Evolutionary conservation across 2,797 vertebrate genomes (phyloP), one percentile per base, ranked within the genome.

Genomic region (Tenualosa thibaudeaui): DNA sequence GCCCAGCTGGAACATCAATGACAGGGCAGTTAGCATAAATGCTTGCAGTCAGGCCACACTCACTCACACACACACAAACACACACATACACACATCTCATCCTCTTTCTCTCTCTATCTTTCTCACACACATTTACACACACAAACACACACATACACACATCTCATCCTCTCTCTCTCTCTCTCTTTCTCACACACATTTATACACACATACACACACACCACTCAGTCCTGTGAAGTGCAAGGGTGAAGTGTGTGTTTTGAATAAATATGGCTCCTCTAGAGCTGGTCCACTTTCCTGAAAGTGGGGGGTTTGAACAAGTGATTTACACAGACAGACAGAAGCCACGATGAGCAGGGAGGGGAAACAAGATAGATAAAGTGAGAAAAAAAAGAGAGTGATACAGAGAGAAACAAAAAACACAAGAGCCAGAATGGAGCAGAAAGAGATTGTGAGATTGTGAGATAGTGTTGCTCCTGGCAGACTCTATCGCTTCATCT

Each of bases 1-100:
- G 26, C 98, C 98, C 86, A 97, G 94, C 98, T 99, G 94, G 90
- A 95, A 94, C 85, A 90, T 88, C 89, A 83, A 91, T 43, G 71
- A 85, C 81, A 81, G 81, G 49, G 78, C n/a, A 31, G 31, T 60
- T 60, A 40, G 22, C 13, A 26, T 15, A 50, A n/a, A 81, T 50
- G 22, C 19, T 19, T 26, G 3, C 51, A 26, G 54, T 15, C 75
- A 49, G 75, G 50, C 19, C 83, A 82, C 51, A 82, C 84, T 65
- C 46, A 81, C 84, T 9, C 71, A 78, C 71, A n/a, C 71, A 78
- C 71, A n/a, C 71, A 46, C 37, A 46, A 40, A 78, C 71, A 40
- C 13, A 40, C 31, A 17, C 65, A 40, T 31, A 12, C 65, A 40
- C 65, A 37, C 65, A 68, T 1, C 24, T 24, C 60, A 8, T 4